These are phyloP conservation scores for Diabrotica balteata DNA, from an alignment of 2,888 invertebrate species.

Conservation along the genomic window DNA sequence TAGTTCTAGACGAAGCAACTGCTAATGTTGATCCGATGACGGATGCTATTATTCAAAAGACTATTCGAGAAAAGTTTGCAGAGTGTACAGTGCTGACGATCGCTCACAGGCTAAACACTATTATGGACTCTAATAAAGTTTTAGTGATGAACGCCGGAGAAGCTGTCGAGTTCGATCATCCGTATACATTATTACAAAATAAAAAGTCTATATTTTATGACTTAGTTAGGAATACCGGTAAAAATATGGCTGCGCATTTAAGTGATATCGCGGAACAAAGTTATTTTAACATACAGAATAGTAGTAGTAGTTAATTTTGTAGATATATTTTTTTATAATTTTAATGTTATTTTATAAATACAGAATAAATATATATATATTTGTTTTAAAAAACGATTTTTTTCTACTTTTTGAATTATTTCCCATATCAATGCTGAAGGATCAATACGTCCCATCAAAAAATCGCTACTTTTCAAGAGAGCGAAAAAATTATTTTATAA, in stretches of 20 bases:
- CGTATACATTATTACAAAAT: constrained; percentile 68
- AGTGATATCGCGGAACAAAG: constrained; percentile 41
- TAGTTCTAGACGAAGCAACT: constrained; percentile 73
- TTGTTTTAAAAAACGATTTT: too few relatives aligned
- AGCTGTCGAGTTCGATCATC: constrained; percentile 78
- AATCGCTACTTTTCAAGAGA: too few relatives aligned
- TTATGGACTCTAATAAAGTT: constrained; percentile 85
- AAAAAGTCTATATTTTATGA: constrained; percentile 43
- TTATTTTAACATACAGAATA: not conserved
- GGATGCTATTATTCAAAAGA: constrained; percentile 77
- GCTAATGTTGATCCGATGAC: constrained; percentile 83
- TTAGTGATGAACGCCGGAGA: constrained; percentile 81
- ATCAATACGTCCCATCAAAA: too few relatives aligned
- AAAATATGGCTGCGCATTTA: constrained; percentile 47
- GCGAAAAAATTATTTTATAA: too few relatives aligned
- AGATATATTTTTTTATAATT: too few relatives aligned
- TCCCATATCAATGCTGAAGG: too few relatives aligned
- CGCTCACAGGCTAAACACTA: constrained; percentile 83
- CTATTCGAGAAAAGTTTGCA: constrained; percentile 76
- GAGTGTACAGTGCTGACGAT: constrained; percentile 83
- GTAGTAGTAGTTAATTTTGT: too few relatives aligned
- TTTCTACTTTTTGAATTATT: too few relatives aligned
- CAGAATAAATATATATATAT: too few relatives aligned
- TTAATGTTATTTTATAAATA: not conserved
- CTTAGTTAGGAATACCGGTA: constrained; percentile 75